These are phyloP conservation scores for Drosophila sp. DNA, from an alignment of 1,140 invertebrate species.

Conservation along the genomic window DNA sequence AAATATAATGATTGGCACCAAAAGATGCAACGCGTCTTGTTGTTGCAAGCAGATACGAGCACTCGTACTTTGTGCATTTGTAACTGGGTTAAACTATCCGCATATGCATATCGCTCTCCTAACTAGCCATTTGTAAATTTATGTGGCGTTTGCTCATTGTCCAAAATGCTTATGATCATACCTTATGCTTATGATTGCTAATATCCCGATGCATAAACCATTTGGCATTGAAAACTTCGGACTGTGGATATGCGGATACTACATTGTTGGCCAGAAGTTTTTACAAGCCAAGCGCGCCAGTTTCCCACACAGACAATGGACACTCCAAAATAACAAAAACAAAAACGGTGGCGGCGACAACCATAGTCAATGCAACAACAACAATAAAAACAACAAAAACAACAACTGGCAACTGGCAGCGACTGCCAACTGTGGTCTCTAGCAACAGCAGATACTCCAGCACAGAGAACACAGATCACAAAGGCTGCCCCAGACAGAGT, in stretches of 20 bases:
- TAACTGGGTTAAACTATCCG: constrained; percentile 72
- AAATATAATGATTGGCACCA: constrained; percentile 82
- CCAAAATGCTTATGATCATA: constrained; percentile 54
- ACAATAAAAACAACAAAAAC: constrained; percentile 14
- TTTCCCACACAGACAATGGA: constrained; percentile 81
- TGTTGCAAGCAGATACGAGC: not conserved
- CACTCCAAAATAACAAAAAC: constrained; percentile 28
- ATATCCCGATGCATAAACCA: constrained; percentile 73
- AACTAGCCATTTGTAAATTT: constrained; percentile 63
- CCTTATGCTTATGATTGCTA: constrained; percentile 70
- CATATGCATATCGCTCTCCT: constrained; percentile 72
- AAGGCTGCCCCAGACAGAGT: constrained; percentile 67
- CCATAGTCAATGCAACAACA: constrained; percentile 4
- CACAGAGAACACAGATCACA: constrained; percentile 38
- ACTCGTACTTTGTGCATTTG: constrained; percentile 27
- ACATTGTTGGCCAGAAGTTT: constrained; percentile 67
- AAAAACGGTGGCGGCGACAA: constrained; percentile 44
- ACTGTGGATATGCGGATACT: constrained; percentile 58
- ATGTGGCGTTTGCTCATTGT: constrained; percentile 76
- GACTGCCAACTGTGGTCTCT: constrained; percentile 38
- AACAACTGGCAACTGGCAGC: constrained; percentile 31
- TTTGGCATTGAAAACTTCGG: constrained; percentile 76
- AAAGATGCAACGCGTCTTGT: constrained; percentile 22
- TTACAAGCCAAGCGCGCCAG: constrained; percentile 64
- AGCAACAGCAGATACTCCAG: constrained; percentile 23